Evolutionary conservation across 2,113 vertebrate species (phyloP).

Genomic region (Monopterus albus): DNA sequence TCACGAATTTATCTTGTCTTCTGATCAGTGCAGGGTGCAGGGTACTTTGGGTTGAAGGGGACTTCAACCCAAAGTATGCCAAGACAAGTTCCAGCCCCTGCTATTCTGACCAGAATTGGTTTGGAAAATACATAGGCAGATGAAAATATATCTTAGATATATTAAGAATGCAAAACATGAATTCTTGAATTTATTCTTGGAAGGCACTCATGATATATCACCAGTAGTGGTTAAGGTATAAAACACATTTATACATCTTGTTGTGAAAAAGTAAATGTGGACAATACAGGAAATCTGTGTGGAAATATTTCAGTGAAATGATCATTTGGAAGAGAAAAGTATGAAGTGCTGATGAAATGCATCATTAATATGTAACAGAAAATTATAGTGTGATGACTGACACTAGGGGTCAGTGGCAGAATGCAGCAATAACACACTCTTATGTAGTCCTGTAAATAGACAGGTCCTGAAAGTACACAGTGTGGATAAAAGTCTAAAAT

Average conservation of each 20-base stretch:
- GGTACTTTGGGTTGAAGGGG: too few relatives aligned
- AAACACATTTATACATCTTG: constrained; percentile 24
- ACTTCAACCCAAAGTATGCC: background rate
- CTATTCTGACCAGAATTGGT: background rate
- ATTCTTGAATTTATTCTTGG: constrained; percentile 4
- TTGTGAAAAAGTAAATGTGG: constrained; percentile 7
- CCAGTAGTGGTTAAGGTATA: background rate
- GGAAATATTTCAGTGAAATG: constrained; percentile 1
- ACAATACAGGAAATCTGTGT: background rate
- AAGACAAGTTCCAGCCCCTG: background rate
- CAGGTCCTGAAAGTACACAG: background rate
- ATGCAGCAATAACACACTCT: background rate
- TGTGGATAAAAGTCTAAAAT: background rate
- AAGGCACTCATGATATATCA: constrained; percentile 16
- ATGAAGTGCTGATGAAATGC: constrained; percentile 1
- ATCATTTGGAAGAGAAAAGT: constrained; percentile 11
- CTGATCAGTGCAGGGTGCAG: too few relatives aligned
- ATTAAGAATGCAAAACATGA: constrained; percentile 10
- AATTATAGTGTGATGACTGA: background rate
- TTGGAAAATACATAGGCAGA: background rate
- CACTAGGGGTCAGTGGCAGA: constrained; percentile 64
- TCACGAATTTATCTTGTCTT: background rate
- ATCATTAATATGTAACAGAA: background rate
- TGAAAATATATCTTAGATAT: background rate
- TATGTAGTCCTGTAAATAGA: background rate